These are phyloP conservation scores for Tauraco erythrolophus DNA, from an alignment of 2,113 vertebrate species.

Conservation along the genomic window DNA sequence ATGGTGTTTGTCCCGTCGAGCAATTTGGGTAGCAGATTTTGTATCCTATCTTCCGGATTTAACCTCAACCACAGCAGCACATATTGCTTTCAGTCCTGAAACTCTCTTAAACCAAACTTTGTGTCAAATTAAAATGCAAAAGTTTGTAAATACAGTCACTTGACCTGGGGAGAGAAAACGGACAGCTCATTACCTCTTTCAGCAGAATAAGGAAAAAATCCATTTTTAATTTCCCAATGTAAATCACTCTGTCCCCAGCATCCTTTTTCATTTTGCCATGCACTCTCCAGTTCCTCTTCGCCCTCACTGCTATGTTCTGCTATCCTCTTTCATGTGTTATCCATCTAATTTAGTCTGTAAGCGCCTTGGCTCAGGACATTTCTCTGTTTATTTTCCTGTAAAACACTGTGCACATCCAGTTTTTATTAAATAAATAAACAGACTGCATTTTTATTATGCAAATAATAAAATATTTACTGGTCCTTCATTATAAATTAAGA, in stretches of 20 bases:
- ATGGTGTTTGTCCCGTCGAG: slow-evolving; percentile 9
- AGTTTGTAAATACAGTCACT: background rate
- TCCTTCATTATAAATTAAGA: background rate
- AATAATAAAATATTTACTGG: background rate
- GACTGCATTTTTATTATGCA: background rate
- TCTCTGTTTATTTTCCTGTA: background rate
- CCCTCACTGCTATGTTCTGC: background rate
- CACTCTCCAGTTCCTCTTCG: background rate
- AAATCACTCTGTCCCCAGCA: background rate
- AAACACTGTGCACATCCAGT: background rate
- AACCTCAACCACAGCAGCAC: background rate
- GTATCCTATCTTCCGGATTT: background rate
- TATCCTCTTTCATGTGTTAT: background rate
- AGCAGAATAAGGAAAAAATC: background rate
- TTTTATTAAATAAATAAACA: background rate
- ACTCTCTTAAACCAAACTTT: background rate
- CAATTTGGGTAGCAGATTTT: slow-evolving; percentile 23
- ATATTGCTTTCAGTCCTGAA: background rate
- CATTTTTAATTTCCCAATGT: background rate
- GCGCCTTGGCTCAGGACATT: background rate
- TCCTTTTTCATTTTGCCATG: background rate
- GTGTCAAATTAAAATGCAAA: background rate
- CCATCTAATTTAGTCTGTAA: background rate
- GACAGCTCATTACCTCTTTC: background rate
- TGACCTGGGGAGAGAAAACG: background rate